phyloP scores from a whole-genome alignment of 2,888 invertebrate genomes.

The Octodonta nipae region DNA sequence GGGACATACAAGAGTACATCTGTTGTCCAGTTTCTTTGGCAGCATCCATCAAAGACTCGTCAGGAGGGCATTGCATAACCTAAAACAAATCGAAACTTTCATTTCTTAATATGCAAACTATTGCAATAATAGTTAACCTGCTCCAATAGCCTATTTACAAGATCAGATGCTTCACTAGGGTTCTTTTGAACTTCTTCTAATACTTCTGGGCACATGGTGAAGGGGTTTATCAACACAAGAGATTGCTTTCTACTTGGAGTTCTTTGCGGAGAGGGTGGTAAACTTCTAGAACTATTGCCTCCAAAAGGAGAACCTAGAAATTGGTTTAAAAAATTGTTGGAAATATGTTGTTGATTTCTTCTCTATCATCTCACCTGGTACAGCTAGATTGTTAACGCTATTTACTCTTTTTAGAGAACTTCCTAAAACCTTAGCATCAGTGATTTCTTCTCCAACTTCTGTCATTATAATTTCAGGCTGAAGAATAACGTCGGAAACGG shows the following conservation, averaged over 20 bases:
- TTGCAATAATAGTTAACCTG: conserved; percentile 26
- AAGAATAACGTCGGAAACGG: conserved; percentile 17
- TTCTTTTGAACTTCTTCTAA: conserved; percentile 31
- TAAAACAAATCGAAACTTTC: conserved; percentile 5
- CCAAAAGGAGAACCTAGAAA: conserved; percentile 35
- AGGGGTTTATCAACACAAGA: conserved; percentile 46
- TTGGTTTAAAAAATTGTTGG: background rate
- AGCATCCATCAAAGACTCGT: conserved; percentile 73
- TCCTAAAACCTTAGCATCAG: conserved; percentile 23
- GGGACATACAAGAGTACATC: conserved; percentile 58
- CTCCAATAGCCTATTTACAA: conserved; percentile 36
- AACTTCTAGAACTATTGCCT: conserved; percentile 45
- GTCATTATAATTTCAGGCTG: conserved; percentile 40
- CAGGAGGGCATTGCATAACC: conserved; percentile 44
- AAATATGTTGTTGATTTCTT: too few relatives aligned
- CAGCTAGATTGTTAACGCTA: conserved; percentile 54
- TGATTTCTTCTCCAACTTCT: conserved; percentile 26
- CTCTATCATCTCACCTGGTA: conserved; percentile 37
- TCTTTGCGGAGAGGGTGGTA: conserved; percentile 65
- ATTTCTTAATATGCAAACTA: background rate
- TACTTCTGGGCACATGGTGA: conserved; percentile 38
- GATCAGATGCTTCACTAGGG: conserved; percentile 35
- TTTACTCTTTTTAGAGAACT: conserved; percentile 53
- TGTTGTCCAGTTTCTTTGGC: conserved; percentile 79
- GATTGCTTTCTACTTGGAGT: conserved; percentile 59